phyloP scores from a whole-genome alignment of 1,140 invertebrate species.

The Ephestia elutella region DNA sequence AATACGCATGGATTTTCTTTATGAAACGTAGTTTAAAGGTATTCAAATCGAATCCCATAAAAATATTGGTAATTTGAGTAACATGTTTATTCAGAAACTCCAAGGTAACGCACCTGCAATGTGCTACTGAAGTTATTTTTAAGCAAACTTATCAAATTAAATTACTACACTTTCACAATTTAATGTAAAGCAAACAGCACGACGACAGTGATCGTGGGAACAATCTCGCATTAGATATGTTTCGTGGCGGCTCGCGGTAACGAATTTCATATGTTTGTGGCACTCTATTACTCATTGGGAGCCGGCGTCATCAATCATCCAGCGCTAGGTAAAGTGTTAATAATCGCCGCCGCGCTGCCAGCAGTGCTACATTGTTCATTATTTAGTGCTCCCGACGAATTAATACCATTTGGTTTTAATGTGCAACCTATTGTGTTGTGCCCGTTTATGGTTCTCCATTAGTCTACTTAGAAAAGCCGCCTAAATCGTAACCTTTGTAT shows the following conservation, averaged over 20 bases:
- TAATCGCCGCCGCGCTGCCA: conserved; percentile 40
- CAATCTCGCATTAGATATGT: neutral
- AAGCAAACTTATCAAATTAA: too few species aligned
- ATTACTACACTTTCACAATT: too few species aligned
- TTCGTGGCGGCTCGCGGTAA: conserved; percentile 40
- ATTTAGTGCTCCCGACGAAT: conserved; percentile 21
- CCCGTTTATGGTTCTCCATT: neutral
- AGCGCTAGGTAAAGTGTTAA: conserved; percentile 62
- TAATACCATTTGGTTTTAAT: conserved; percentile 16
- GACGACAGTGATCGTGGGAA: neutral
- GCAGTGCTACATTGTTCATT: conserved; percentile 47
- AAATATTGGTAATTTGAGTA: too few species aligned
- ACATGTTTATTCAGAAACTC: too few species aligned
- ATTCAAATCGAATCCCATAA: too few species aligned
- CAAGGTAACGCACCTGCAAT: too few species aligned
- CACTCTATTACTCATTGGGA: conserved; percentile 63
- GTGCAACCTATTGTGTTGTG: neutral
- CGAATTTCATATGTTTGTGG: conserved; percentile 56
- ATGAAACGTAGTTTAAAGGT: too few species aligned
- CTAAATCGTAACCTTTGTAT: too few species aligned
- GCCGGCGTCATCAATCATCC: conserved; percentile 48
- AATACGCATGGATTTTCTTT: too few species aligned
- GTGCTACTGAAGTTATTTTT: too few species aligned
- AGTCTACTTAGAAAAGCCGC: too few species aligned
- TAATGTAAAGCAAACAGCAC: too few species aligned